phyloP scores from a whole-genome alignment of 2,888 invertebrate genomes.

The Phengaris arion region DNA sequence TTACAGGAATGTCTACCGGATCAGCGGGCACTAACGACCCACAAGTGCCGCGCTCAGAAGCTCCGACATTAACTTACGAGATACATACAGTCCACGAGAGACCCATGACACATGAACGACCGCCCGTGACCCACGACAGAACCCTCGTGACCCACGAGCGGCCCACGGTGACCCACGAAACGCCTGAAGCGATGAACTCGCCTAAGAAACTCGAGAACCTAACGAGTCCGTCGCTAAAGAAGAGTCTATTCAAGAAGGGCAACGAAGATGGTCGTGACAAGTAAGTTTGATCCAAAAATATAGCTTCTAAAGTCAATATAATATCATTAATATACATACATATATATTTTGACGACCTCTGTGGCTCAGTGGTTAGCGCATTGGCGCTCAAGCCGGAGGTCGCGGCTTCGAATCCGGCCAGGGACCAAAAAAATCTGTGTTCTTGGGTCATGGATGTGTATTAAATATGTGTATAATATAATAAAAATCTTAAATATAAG shows the following conservation, averaged over 20 bases:
- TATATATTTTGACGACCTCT: no score
- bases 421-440: no score
- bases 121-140: neutral
- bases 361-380: no score
- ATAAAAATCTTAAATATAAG: no score
- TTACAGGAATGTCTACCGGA: slow-evolving; percentile 63
- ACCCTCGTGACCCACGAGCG: neutral
- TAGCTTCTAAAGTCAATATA: no score
- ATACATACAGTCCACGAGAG: slow-evolving; percentile 26
- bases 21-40: slow-evolving; percentile 58
- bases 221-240: slow-evolving; percentile 85
- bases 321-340: no score
- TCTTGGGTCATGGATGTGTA: no score
- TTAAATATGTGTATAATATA: no score
- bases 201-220: slow-evolving; percentile 57
- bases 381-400: no score
- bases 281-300: slow-evolving; percentile 68
- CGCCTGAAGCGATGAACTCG: slow-evolving; percentile 42
- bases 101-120: neutral
- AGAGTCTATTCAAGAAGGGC: slow-evolving; percentile 90
- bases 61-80: slow-evolving; percentile 29
- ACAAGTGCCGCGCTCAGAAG: slow-evolving; percentile 46
- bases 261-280: slow-evolving; percentile 96
- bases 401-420: no score
- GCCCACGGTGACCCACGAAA: slow-evolving; percentile 42